Percentiles rank a stretch among this genome's conserved stretches.
Conservation (phyloP, 2,888 invertebrate species). For the Cephus sareptanus region DNA sequence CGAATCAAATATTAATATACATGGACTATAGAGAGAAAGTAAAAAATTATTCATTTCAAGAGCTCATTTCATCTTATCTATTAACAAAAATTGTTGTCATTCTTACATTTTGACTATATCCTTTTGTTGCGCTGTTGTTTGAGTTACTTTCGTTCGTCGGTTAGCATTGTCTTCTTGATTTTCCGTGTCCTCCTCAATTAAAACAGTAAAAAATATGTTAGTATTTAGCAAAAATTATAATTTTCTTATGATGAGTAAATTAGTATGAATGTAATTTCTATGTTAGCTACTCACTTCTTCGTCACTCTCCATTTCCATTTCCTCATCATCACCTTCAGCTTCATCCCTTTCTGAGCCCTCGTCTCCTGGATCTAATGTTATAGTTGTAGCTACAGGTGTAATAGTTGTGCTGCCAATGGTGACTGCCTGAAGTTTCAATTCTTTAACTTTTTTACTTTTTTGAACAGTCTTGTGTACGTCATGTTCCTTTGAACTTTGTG, state of each 20-base stretch:
- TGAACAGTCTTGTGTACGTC: slow-evolving; percentile 34
- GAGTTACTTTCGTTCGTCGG: slow-evolving; percentile 17
- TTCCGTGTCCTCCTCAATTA: slow-evolving; percentile 40
- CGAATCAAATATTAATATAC: slow-evolving; percentile 96
- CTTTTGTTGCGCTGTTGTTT: slow-evolving; percentile 24
- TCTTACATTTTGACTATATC: slow-evolving; percentile 37
- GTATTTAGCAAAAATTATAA: background rate
- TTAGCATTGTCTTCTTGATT: slow-evolving; percentile 24
- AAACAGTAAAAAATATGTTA: slow-evolving; percentile 9
- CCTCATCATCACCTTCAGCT: slow-evolving; percentile 85
- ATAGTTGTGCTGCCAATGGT: slow-evolving; percentile 77
- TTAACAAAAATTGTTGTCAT: slow-evolving; percentile 5
- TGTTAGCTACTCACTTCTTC: slow-evolving; percentile 49
- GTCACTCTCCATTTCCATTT: slow-evolving; percentile 69
- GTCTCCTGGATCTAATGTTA: slow-evolving; percentile 74
- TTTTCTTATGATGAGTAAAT: slow-evolving; percentile 8
- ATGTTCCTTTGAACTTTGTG: background rate
- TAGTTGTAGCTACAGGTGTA: slow-evolving; percentile 65
- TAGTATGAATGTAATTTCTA: slow-evolving; percentile 4
- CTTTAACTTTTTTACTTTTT: slow-evolving; percentile 58
- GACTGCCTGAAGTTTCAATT: slow-evolving; percentile 68
- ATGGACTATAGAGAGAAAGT: slow-evolving; percentile 75
- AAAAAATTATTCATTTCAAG: background rate
- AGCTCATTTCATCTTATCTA: slow-evolving; percentile 4
- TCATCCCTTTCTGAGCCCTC: slow-evolving; percentile 82